These are phyloP conservation scores for Lepisosteus oculatus DNA, from an alignment of 2,113 vertebrate genomes.

Conservation along the genomic window DNA sequence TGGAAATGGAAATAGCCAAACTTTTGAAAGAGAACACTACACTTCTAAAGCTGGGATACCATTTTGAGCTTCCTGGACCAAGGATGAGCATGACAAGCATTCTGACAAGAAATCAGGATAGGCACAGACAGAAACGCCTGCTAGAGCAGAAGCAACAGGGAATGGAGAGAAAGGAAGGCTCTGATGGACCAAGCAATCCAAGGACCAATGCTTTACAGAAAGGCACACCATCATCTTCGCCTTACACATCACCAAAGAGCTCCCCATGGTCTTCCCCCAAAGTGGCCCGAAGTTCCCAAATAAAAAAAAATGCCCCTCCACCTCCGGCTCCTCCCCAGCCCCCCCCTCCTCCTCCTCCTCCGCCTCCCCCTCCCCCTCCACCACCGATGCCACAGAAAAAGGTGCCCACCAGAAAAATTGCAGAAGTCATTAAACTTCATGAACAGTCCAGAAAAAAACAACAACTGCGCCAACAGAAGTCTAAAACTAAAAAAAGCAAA, in stretches of 20 bases:
- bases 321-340: conserved; percentile 33
- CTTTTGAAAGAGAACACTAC: conserved; percentile 85
- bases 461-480: conserved; percentile 69
- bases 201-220: conserved; percentile 77
- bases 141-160: conserved; percentile 81
- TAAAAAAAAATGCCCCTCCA: conserved; percentile 54
- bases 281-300: conserved; percentile 54
- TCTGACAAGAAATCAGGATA: conserved; percentile 92
- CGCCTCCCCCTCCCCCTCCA: conserved; percentile 48
- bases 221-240: conserved; percentile 77
- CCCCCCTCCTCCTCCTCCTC: conserved; percentile 46
- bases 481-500: conserved; percentile 77
- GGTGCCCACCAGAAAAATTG: conserved; percentile 83
- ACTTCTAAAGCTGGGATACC: conserved; percentile 89
- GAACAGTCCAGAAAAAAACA: conserved; percentile 69
- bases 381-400: conserved; percentile 62
- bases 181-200: conserved; percentile 55
- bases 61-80: conserved; percentile 92
- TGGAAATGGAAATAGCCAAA: conserved; percentile 96
- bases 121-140: conserved; percentile 85
- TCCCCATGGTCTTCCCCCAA: conserved; percentile 88
- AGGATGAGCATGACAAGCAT: conserved; percentile 96
- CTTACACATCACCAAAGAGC: conserved; percentile 72
- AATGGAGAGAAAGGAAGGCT: conserved; percentile 27
- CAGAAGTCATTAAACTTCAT: conserved; percentile 87